These are phyloP conservation scores for Popillia japonica DNA, from an alignment of 1,140 invertebrate species.

Conservation along the genomic window DNA sequence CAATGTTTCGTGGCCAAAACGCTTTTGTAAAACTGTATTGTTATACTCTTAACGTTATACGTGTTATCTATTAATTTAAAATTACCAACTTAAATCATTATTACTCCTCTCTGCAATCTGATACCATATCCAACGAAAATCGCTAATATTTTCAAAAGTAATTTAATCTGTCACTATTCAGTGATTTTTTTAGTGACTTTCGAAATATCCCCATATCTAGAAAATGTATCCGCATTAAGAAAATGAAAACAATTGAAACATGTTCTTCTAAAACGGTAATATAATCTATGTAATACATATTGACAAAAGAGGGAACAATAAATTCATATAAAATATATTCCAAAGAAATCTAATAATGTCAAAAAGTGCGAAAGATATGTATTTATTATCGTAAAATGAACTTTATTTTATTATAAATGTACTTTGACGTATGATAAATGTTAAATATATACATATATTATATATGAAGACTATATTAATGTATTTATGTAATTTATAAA, in stretches of 20 bases:
- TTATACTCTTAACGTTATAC: background rate
- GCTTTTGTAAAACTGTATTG: slow-evolving; percentile 7
- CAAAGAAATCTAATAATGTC: background rate
- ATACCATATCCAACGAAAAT: background rate
- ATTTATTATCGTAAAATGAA: slow-evolving; percentile 12
- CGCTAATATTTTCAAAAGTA: background rate
- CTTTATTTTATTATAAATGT: slow-evolving; percentile 20
- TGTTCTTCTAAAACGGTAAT: background rate
- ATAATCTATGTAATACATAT: background rate
- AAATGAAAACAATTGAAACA: background rate
- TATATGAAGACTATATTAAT: background rate
- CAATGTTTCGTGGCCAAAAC: slow-evolving; percentile 6
- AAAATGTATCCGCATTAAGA: too few relatives aligned
- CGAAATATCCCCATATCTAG: background rate
- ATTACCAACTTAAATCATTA: too few relatives aligned
- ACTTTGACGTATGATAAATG: slow-evolving; percentile 7
- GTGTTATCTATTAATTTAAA: background rate
- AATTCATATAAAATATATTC: slow-evolving; percentile 7
- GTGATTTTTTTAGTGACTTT: background rate
- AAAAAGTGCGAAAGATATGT: slow-evolving; percentile 5
- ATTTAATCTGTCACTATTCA: background rate
- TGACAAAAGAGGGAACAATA: background rate
- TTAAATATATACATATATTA: background rate
- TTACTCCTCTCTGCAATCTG: background rate
- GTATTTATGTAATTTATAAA: background rate